Evolutionary conservation across 2,888 invertebrate species (phyloP).

Genomic region (Apamea epomidion): DNA sequence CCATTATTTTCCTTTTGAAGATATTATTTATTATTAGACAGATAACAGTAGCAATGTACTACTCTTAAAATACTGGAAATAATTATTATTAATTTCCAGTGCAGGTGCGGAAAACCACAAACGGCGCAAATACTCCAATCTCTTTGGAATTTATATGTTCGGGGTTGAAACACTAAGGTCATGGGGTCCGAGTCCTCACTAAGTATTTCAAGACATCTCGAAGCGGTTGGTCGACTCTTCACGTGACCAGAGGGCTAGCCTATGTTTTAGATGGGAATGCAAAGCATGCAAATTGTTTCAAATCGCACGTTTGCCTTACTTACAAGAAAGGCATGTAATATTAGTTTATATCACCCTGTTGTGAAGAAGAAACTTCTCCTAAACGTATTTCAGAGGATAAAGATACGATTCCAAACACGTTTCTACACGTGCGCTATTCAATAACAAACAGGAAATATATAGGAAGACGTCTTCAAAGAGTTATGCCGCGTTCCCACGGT

Average conservation of each 20-base stretch:
- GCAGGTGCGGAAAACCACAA: too few species aligned
- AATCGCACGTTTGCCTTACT: background rate
- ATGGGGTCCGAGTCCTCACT: too few species aligned
- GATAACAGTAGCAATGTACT: background rate
- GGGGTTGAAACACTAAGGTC: too few species aligned
- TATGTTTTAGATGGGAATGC: too few species aligned
- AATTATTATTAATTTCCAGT: too few species aligned
- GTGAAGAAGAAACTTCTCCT: background rate
- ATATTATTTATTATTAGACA: background rate
- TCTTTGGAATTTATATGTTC: too few species aligned
- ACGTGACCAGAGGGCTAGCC: too few species aligned
- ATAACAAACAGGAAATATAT: slow-evolving; percentile 7
- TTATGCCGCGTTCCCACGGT: too few species aligned
- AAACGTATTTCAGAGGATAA: background rate
- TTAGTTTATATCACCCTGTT: background rate
- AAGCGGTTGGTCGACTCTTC: too few species aligned
- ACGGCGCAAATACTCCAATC: too few species aligned
- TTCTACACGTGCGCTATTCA: background rate
- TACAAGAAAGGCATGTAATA: background rate
- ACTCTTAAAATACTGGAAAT: background rate
- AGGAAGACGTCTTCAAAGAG: background rate
- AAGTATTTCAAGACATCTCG: too few species aligned
- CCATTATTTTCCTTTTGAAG: background rate
- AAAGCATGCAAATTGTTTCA: background rate
- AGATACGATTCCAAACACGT: slow-evolving; percentile 10